These are phyloP conservation scores for Cryptotermes secundus DNA, from an alignment of 1,140 invertebrate genomes.

Conservation along the genomic window DNA sequence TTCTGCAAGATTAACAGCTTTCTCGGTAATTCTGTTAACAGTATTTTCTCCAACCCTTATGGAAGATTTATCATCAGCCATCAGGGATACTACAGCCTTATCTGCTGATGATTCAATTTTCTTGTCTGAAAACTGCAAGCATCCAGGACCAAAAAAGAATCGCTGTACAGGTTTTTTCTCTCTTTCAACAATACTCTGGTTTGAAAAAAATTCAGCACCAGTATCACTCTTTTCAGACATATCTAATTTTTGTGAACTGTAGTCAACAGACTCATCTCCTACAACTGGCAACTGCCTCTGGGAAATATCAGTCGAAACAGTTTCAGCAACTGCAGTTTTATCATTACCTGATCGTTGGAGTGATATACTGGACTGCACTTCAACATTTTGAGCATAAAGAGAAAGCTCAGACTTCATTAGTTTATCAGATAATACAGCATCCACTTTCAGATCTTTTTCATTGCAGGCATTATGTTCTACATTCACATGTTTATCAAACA, in stretches of 20 bases:
- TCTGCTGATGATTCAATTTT: background rate
- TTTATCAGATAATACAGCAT: no score
- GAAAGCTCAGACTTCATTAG: background rate
- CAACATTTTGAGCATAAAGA: background rate
- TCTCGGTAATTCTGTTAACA: background rate
- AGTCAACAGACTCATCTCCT: background rate
- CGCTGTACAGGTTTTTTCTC: slow-evolving; percentile 4
- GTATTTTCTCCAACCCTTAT: background rate
- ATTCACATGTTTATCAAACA: background rate
- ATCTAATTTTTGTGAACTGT: background rate
- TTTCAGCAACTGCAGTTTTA: background rate
- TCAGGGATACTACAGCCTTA: background rate
- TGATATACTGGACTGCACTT: background rate
- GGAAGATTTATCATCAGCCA: background rate
- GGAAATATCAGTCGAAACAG: background rate
- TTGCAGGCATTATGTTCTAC: background rate
- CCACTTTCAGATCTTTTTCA: background rate
- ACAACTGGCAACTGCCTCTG: background rate
- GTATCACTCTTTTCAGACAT: background rate
- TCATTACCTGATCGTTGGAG: background rate
- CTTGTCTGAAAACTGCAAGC: background rate
- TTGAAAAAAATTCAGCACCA: background rate
- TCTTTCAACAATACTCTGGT: background rate
- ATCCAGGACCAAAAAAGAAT: slow-evolving; percentile 28
- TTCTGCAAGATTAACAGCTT: background rate